Conservation (phyloP, 2,113 vertebrate species). For the Craseonycteris thonglongyai region DNA sequence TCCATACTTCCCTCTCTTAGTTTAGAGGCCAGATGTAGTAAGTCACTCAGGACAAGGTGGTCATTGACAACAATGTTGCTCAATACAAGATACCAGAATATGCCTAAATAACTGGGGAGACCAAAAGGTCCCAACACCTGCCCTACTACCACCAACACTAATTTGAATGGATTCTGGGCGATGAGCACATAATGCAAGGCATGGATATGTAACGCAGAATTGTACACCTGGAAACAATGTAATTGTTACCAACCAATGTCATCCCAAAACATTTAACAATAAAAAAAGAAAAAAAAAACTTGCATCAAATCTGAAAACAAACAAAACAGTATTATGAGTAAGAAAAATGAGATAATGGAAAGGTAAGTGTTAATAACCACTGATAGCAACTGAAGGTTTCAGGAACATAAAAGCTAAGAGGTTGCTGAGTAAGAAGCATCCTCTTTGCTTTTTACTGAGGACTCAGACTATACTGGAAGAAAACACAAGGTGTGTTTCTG, state of each 20-base stretch:
- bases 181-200: too few species aligned
- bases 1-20: neutral
- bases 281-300: too few species aligned
- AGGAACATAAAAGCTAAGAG: neutral
- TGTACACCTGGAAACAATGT: too few species aligned
- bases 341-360: neutral
- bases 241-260: too few species aligned
- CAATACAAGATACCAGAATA: neutral
- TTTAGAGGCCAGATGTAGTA: neutral
- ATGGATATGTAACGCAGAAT: too few species aligned
- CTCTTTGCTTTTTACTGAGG: neutral
- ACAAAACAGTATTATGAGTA: neutral
- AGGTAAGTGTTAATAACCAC: neutral
- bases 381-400: neutral
- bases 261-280: too few species aligned
- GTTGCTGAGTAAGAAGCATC: neutral
- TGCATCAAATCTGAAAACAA: too few species aligned
- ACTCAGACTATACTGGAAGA: neutral
- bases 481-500: neutral
- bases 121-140: neutral
- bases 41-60: neutral
- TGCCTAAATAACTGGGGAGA: neutral
- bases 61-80: neutral
- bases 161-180: too few species aligned
- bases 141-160: neutral